Evolutionary conservation across 1,140 invertebrate species (phyloP), one percentile per base, ranked within the genome.

Genomic region (Musca vetustissima): DNA sequence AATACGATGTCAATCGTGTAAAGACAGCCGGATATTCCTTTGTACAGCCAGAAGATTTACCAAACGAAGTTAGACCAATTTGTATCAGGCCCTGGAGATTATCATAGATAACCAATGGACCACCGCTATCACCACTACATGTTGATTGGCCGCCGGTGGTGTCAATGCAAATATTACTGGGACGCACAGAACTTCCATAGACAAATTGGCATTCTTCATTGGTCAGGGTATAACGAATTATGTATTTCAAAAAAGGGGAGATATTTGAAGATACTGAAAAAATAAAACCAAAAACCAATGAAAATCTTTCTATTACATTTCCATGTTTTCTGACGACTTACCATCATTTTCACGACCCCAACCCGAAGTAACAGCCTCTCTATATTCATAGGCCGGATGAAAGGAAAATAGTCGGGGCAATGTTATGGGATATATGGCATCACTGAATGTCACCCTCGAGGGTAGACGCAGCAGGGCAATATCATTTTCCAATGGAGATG

Each of bases 31-130:
- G 86, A 48, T 72, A 75, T 19, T 83, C 85, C 4, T 75, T 72
- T 68, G 84, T 82, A 73, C 87, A 88, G 14, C 85, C 86, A n/a
- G 76, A 67, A 17, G 73, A 68, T 19, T 81, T 82, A 25, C 85
- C 85, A 73, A 86, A 88, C 19, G 86, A 87, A 24, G 83, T 85
- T 21, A 87, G 75, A 72, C 87, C 87, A 67, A 87, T 73, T 55
- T 74, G 73, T 7, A 72, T 43, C 6, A 70, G 0, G 59, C n/a
- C 6, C 43, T 13, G 70, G 84, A 83, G 6, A 17, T 8, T 48
- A 13, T 43, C 36, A 11, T 43, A 2, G 84, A 82, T 0, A 83
- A 78, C 66, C 87, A 73, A 13, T 84, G 83, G 36, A 11, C 36
- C 36, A 13, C 36, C 36, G 11, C 6, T 8, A 43, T 43, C 36